Evolutionary conservation across 1,140 invertebrate genomes (phyloP), one percentile per base, ranked within the genome.

Genomic region (Paracyclopina nana): DNA sequence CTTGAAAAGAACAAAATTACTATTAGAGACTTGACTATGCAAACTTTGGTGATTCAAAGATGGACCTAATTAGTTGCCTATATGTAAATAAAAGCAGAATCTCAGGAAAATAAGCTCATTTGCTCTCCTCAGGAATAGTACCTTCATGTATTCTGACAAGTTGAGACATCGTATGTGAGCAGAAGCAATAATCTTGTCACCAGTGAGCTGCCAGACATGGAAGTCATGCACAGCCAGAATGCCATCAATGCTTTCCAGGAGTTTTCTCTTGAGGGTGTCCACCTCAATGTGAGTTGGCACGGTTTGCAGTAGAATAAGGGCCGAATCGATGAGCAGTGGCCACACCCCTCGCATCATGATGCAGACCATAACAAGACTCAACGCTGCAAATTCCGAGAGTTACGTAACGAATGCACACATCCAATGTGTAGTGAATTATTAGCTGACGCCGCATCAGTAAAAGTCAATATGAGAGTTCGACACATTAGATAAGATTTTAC

Each of bases 181-280:
- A 6, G 85, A 88, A 43, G 85, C 86, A 58, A 92, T 90, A 50
- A 90, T 88, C 55, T 84, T 72, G 63, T 90, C 83, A 1, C 83
- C 83, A 18, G 85, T 84, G 54, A 91, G 68, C 63, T 88, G 83
- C 86, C 86, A 91, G 1, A 91, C 82, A 60, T 91, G 86, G 61
- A 92, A 88, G 63, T 92, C 86, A 58, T 92, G 87, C 18, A 92
- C 82, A 1, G 85, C 83, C 40, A 90, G 64, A 12, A 91, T 82
- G 1, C 84, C 84, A 59, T 90, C 84, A 9, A 90, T 80, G 63
- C 78, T 85, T 57, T 80, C 75, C 26, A 87, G 60, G n/a, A 91
- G 63, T 41, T 79, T 72, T 54, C 78, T 74, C 60, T 90, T 26
- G 9, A 52, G 50, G 9, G 11, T 52, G 48, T 54, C 53, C 4